Base-by-base conservation (phyloP, 2,797 vertebrate species). In the Poeciliopsis gracilis region DNA sequence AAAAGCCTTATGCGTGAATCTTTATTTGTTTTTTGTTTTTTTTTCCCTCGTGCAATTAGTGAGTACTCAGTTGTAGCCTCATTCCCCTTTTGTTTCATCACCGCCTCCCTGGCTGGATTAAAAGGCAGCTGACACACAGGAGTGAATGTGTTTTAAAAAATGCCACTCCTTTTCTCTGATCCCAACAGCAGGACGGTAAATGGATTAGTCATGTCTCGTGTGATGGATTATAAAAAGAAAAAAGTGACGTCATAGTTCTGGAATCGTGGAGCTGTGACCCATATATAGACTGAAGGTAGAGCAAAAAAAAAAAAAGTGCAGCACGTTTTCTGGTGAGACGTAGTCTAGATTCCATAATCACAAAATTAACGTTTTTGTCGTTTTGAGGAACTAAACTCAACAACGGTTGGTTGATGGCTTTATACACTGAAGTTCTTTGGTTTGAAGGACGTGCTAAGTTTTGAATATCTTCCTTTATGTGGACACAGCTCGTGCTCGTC, bases 71-170 rank as follows among this genome's bases (percentile, higher is more conserved):
- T 59, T 46, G 73, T 59, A 75, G 13, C 16, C n/a, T 43, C 45
- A 73, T 70, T 83, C 13, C 67, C 23, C 13, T 71, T 82, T 84
- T 85, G 72, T 85, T 78, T 61, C 51, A 70, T 87, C 88, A 88
- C 75, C 77, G 76, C 59, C 71, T 79, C 81, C 73, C 72, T 28
- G 61, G 30, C 63, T 46, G 12, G 63, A 46, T 70, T 59, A 57
- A 76, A 70, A 83, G 66, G 80, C 73, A 41, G 82, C 80, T 69
- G 73, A 73, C 51, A 71, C 25, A n/a, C 25, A 16, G n/a, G 16
- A 16, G 5, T 70, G 66, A 46, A 70, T 46, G 25, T 46, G 13
- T 70, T 53, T 23, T 51, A 1, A 70, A 33, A 70, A 84, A 77
- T 82, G 82, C 84, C 82, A 63, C n/a, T 77, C 55, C 49, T 28